phyloP scores from a whole-genome alignment of 2,888 invertebrate species.

The Brenthis ino region DNA sequence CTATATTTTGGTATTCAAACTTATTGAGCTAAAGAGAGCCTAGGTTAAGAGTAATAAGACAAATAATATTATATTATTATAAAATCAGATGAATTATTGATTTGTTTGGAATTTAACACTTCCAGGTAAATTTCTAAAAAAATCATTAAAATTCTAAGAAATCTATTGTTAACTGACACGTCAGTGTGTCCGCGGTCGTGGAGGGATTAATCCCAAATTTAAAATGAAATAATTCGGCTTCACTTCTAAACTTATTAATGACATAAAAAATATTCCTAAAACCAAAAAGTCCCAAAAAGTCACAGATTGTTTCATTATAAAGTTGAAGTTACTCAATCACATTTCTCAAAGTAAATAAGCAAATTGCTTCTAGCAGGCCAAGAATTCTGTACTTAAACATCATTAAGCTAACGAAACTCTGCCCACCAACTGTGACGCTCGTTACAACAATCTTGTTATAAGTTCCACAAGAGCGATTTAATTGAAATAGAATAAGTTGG shows the following conservation, averaged over 20 bases:
- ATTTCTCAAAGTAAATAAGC: conserved; percentile 11
- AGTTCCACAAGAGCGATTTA: conserved; percentile 37
- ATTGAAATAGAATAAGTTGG: conserved; percentile 34
- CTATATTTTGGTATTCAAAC: neutral
- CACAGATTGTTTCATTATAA: conserved; percentile 4
- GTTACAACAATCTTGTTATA: conserved; percentile 39
- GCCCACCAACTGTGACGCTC: conserved; percentile 25
- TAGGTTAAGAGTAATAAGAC: neutral
- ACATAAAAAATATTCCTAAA: no score
- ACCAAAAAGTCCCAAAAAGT: neutral
- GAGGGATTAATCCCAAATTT: no score
- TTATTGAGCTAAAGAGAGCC: conserved; percentile 3
- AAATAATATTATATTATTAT: no score
- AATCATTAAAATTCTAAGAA: no score
- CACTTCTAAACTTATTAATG: no score
- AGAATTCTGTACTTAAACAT: conserved; percentile 25
- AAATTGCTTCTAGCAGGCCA: conserved; percentile 18
- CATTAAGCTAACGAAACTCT: conserved; percentile 25
- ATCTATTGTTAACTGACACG: no score
- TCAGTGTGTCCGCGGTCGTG: no score
- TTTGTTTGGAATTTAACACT: no score
- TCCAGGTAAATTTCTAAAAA: no score
- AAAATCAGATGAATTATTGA: no score
- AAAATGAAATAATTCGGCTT: no score
- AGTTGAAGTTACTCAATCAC: conserved; percentile 8